Conservation (phyloP, 2,113 vertebrate species). For the Rafetus swinhoei region DNA sequence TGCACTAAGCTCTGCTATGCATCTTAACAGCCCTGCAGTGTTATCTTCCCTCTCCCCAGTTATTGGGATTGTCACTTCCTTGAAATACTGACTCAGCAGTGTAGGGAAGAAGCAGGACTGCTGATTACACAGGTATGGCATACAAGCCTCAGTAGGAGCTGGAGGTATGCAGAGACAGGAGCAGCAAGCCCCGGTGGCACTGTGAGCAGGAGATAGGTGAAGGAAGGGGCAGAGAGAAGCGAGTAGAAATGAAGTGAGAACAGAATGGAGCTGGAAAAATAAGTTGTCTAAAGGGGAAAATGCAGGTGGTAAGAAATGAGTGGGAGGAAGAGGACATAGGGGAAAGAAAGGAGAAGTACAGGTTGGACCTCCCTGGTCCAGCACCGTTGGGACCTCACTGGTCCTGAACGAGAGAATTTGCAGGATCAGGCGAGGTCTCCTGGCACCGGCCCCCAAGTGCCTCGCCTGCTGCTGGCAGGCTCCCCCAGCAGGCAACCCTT, state of each 20-base stretch:
- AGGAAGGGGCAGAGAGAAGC: neutral
- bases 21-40: constrained; percentile 33
- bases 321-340: neutral
- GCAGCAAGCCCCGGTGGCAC: neutral
- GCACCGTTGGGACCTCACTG: no score
- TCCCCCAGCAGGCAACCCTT: no score
- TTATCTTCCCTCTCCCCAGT: constrained; percentile 27
- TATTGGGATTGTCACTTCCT: neutral
- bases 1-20: constrained; percentile 39
- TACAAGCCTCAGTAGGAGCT: neutral
- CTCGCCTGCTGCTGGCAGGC: no score
- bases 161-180: neutral
- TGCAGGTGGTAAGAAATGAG: neutral
- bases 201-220: constrained; percentile 3
- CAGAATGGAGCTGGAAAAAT: neutral
- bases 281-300: neutral
- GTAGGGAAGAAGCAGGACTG: neutral
- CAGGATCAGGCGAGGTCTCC: no score
- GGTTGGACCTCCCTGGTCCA: no score
- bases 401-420: no score
- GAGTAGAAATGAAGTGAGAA: accelerated
- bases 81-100: neutral
- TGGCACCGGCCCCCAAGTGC: no score
- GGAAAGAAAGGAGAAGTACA: neutral
- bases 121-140: neutral